These are phyloP conservation scores for Leptopilina syphax DNA, from an alignment of 2,888 invertebrate genomes.

Conservation along the genomic window DNA sequence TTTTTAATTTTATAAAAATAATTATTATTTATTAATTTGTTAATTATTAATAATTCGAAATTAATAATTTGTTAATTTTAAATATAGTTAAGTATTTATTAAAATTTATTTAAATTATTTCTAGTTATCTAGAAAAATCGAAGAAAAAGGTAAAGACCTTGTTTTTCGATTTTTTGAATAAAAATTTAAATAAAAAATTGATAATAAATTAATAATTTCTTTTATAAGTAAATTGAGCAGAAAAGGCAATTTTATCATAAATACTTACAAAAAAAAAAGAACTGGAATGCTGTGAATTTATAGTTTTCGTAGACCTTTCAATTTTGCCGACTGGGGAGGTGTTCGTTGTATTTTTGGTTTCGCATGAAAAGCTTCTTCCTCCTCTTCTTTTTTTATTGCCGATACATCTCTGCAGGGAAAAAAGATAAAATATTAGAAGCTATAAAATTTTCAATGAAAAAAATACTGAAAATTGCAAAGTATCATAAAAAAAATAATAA, in stretches of 20 bases:
- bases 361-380: slow-evolving; percentile 66
- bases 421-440: slow-evolving; percentile 42
- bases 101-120: too few relatives aligned
- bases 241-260: slow-evolving; percentile 15
- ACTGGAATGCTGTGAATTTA: slow-evolving; percentile 39
- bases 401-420: slow-evolving; percentile 23
- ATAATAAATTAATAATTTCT: not conserved
- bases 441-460: too few relatives aligned
- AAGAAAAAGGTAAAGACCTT: too few relatives aligned
- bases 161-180: not conserved
- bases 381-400: slow-evolving; percentile 49
- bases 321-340: slow-evolving; percentile 59
- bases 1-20: too few relatives aligned
- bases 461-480: too few relatives aligned
- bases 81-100: too few relatives aligned
- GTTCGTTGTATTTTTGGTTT: slow-evolving; percentile 70
- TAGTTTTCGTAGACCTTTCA: slow-evolving; percentile 36
- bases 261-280: slow-evolving; percentile 47
- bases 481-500: too few relatives aligned
- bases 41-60: not conserved
- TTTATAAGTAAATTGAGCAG: not conserved
- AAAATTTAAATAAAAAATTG: not conserved
- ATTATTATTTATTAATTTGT: slow-evolving; percentile 16
- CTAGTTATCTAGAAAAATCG: too few relatives aligned
- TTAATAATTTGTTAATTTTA: too few relatives aligned